Conservation (phyloP, 2,888 invertebrate genomes). For the Pilophorus perplexus region DNA sequence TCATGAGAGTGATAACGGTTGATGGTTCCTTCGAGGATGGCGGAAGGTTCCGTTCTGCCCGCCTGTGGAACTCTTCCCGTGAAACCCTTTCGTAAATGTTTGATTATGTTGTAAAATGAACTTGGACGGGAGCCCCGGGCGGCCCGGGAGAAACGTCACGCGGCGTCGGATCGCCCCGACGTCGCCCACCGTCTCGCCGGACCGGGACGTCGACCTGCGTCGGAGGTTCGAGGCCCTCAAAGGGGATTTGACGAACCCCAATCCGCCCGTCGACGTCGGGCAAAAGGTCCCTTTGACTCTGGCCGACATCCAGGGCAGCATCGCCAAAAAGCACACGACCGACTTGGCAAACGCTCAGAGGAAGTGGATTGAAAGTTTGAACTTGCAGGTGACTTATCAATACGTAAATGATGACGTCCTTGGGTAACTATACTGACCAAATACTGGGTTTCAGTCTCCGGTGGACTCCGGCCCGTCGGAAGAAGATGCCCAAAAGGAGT, state of each 20-base stretch:
- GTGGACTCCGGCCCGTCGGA: background rate
- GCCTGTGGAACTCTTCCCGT: background rate
- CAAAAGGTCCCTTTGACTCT: slow-evolving; percentile 22
- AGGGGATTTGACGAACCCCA: slow-evolving; percentile 16
- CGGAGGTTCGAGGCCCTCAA: slow-evolving; percentile 30
- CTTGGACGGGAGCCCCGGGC: background rate
- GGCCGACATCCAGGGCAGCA: slow-evolving; percentile 31
- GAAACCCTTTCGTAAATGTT: background rate
- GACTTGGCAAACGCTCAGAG: slow-evolving; percentile 34
- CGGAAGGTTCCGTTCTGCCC: too few species aligned
- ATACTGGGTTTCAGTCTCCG: too few species aligned
- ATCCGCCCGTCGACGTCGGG: background rate
- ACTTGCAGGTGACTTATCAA: too few species aligned
- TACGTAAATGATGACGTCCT: too few species aligned
- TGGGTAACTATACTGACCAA: too few species aligned
- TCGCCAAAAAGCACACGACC: slow-evolving; percentile 24
- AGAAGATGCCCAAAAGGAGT: slow-evolving; percentile 27
- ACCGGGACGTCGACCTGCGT: slow-evolving; percentile 29
- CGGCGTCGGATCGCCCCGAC: too few species aligned
- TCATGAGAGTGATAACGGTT: too few species aligned
- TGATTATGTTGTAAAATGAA: background rate
- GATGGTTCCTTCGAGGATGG: too few species aligned
- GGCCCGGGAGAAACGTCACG: background rate
- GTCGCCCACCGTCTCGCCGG: slow-evolving; percentile 37
- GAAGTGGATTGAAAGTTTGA: slow-evolving; percentile 36